Evolutionary conservation across 2,888 invertebrate genomes (phyloP).

Genomic region (Sinohyriopsis cumingii): DNA sequence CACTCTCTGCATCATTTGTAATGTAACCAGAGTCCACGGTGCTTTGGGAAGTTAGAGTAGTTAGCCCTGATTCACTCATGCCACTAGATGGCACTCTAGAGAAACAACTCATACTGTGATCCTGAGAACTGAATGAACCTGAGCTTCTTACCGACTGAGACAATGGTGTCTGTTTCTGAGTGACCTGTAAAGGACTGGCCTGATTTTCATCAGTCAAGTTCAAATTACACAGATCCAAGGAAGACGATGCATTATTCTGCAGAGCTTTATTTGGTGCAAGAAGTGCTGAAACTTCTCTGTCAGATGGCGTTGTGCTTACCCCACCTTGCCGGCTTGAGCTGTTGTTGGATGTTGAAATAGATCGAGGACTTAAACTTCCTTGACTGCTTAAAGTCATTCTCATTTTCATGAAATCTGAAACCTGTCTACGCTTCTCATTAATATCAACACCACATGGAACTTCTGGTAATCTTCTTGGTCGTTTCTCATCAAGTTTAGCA

Average conservation of each 20-base stretch:
- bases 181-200: background rate
- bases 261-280: slow-evolving; percentile 11
- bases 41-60: slow-evolving; percentile 53
- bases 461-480: slow-evolving; percentile 47
- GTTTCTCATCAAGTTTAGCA: slow-evolving; percentile 20
- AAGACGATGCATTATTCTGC: too few relatives aligned
- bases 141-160: slow-evolving; percentile 7
- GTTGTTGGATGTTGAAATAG: slow-evolving; percentile 27
- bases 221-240: too few relatives aligned
- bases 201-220: too few relatives aligned
- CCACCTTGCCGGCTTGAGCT: slow-evolving; percentile 18
- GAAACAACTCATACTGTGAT: slow-evolving; percentile 10
- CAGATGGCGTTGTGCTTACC: slow-evolving; percentile 39
- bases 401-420: slow-evolving; percentile 53
- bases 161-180: background rate
- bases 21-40: slow-evolving; percentile 61
- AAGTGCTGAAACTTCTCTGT: slow-evolving; percentile 44
- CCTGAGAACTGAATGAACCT: slow-evolving; percentile 23
- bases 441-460: slow-evolving; percentile 47
- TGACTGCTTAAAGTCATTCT: slow-evolving; percentile 42
- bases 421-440: slow-evolving; percentile 52
- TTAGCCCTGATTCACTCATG: slow-evolving; percentile 53
- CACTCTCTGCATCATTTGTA: slow-evolving; percentile 58
- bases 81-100: slow-evolving; percentile 28
- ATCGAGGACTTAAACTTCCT: slow-evolving; percentile 34